Percentiles rank a stretch among this genome's conserved stretches.
These are phyloP conservation scores for Rhagonycha fulva DNA, from an alignment of 2,888 invertebrate genomes.

Conservation along the genomic window DNA sequence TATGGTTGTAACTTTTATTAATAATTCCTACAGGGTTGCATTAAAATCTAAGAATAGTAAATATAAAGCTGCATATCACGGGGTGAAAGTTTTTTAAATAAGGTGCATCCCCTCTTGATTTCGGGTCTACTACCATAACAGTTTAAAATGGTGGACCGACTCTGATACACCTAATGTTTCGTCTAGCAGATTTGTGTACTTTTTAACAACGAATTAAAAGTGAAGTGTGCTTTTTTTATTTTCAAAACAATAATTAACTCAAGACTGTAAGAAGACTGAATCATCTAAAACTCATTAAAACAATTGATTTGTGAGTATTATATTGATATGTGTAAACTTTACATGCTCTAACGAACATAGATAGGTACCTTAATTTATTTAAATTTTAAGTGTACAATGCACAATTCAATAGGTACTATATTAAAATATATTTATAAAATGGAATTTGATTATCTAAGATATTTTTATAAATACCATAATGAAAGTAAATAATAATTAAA, in stretches of 20 bases:
- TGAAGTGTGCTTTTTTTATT: slow-evolving; percentile 18
- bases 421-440: neutral
- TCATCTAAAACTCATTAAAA: slow-evolving; percentile 10
- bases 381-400: neutral
- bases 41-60: neutral
- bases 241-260: slow-evolving; percentile 9
- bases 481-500: slow-evolving; percentile 15
- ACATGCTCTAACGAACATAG: neutral
- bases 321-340: neutral
- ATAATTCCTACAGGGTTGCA: neutral
- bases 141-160: slow-evolving; percentile 24
- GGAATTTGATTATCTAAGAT: neutral
- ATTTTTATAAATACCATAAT: neutral
- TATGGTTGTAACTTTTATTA: neutral
- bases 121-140: slow-evolving; percentile 10
- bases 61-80: neutral
- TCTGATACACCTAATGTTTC: slow-evolving; percentile 16
- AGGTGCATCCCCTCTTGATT: slow-evolving; percentile 16
- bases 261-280: slow-evolving; percentile 31
- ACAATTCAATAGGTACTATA: neutral
- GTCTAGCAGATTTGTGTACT: slow-evolving; percentile 21
- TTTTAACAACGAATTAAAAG: slow-evolving; percentile 26
- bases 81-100: slow-evolving; percentile 21
- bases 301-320: neutral
- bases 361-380: neutral